phyloP scores from a whole-genome alignment of 2,113 vertebrate genomes.

The Vanacampus margaritifer region DNA sequence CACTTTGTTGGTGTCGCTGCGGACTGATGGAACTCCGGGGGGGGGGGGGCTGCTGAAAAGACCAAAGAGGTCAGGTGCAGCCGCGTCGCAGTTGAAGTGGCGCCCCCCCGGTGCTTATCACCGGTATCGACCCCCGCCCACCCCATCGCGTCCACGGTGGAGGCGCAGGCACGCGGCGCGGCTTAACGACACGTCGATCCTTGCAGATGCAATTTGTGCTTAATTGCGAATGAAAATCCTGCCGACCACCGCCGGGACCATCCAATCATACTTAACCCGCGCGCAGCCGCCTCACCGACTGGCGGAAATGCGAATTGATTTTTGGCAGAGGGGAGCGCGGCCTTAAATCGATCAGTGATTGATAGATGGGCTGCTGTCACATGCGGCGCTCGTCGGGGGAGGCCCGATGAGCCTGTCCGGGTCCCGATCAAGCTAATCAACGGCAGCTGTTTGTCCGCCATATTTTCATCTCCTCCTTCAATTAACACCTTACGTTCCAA shows the following conservation, averaged over 20 bases:
- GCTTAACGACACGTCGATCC: conserved; percentile 66
- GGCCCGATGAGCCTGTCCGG: background rate
- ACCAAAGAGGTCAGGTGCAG: conserved; percentile 37
- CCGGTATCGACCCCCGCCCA: conserved; percentile 38
- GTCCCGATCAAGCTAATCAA: background rate
- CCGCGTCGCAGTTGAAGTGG: conserved; percentile 21
- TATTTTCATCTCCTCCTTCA: background rate
- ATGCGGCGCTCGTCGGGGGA: conserved; percentile 1
- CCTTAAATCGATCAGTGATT: conserved; percentile 56
- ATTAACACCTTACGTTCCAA: background rate
- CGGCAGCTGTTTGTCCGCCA: background rate
- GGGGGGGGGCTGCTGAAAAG: conserved; percentile 19
- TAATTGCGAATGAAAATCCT: conserved; percentile 68
- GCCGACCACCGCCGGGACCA: conserved; percentile 21
- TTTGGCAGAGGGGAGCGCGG: conserved; percentile 31
- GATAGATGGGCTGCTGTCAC: conserved; percentile 39
- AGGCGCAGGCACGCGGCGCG: conserved; percentile 13
- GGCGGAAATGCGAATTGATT: conserved; percentile 67
- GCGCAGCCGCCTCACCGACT: conserved; percentile 32
- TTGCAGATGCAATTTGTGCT: conserved; percentile 66
- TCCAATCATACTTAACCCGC: conserved; percentile 62
- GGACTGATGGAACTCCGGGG: conserved; percentile 29
- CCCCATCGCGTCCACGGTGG: conserved; percentile 17
- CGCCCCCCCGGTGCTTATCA: conserved; percentile 36
- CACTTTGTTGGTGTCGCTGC: conserved; percentile 2